Evolutionary conservation across 2,888 invertebrate genomes (phyloP), one percentile per base, ranked within the genome.

Genomic region (Spialia ferax): DNA sequence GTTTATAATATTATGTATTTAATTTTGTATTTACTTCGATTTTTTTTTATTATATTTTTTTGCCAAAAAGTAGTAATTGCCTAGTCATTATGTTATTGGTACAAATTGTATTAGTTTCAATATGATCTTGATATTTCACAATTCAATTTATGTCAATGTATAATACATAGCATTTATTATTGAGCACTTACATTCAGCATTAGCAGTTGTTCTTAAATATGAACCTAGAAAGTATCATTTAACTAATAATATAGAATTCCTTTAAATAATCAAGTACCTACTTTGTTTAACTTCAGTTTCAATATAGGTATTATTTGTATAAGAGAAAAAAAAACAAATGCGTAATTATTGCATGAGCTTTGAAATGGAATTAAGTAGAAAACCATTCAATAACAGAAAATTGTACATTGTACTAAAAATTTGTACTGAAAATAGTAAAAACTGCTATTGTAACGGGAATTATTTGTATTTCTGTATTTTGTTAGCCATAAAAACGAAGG

Each of bases 401-500:
- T 35, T 35, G 35, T n/a, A n/a, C n/a, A n/a, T n/a, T n/a, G n/a
- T n/a, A 35, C 13, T 13, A 35, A 13, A 35, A 35, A 3, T 35
- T 13, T 6, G 15, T n/a, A 38, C 15, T n/a, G 32, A n/a, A n/a
- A n/a, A n/a, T 38, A 15, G 6, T n/a, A 6, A 26, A 26, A 26
- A 26, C 26, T 26, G 8, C 6, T 45, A 18, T 18, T 45, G 45
- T 45, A 18, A 7, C 18, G 10, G 18, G 45, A 45, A 45, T 18
- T 8, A 10, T 45, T 3, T 15, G 7, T 29, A 32, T 18, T 22
- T 4, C 52, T 6, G 22, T 29, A 48, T 6, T 29, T 29, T 60
- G 18, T 29, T 18, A 48, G 45, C 26, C 45, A 48, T 60, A 23
- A 35, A 35, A 23, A 20, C 35, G 74, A 73, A 77, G 75, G 75